Percentiles rank a stretch among this genome's conserved stretches.
Evolutionary conservation across 2,797 vertebrate species (phyloP).

Genomic region (Syncerus caffer): DNA sequence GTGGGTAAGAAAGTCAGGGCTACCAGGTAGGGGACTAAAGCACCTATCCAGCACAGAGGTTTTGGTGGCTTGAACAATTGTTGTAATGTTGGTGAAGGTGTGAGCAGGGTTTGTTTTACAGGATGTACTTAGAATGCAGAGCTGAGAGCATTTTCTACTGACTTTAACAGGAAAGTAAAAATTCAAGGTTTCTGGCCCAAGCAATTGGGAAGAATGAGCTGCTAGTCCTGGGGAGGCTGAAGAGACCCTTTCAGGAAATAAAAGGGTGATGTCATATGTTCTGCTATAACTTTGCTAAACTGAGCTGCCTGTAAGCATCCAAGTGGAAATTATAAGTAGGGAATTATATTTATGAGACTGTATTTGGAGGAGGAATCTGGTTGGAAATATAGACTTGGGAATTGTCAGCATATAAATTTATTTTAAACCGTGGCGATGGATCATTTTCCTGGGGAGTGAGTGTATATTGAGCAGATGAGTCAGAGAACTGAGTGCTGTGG

Average conservation of each 20-base stretch:
- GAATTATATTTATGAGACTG: background rate
- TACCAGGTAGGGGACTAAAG: background rate
- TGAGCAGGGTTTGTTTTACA: background rate
- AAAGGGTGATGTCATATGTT: background rate
- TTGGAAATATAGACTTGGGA: background rate
- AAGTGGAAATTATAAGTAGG: background rate
- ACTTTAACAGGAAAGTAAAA: background rate
- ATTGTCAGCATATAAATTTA: background rate
- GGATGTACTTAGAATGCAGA: background rate
- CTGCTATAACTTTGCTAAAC: background rate
- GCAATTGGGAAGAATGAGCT: background rate
- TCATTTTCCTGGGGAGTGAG: background rate
- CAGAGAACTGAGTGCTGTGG: background rate
- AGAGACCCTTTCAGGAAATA: background rate
- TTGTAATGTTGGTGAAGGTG: background rate
- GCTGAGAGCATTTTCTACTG: background rate
- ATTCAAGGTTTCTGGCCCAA: background rate
- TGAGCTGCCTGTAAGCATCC: background rate
- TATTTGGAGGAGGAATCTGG: background rate
- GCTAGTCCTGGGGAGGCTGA: background rate
- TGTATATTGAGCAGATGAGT: background rate
- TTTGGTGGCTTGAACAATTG: background rate
- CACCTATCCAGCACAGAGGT: background rate
- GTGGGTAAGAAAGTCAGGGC: background rate
- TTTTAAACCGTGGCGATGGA: background rate